Conservation (phyloP, 1,140 invertebrate genomes). For the Euglossa dilemma region DNA sequence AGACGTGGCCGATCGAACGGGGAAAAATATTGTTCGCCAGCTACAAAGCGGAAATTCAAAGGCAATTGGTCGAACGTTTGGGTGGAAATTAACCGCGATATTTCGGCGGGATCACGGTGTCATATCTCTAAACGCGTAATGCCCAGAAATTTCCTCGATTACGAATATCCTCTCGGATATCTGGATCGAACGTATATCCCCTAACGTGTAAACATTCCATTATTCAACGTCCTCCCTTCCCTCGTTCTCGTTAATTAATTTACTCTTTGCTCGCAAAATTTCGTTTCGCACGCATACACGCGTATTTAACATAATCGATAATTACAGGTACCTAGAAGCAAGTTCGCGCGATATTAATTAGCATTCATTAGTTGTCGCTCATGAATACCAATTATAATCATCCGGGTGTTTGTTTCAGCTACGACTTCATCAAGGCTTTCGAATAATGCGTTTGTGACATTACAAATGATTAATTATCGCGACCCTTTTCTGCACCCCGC, state of each 20-base stretch:
- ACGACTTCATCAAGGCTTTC: background rate
- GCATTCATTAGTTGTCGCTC: conserved; percentile 16
- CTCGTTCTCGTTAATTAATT: conserved; percentile 20
- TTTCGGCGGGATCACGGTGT: background rate
- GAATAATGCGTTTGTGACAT: background rate
- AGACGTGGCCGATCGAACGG: no score
- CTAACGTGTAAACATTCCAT: background rate
- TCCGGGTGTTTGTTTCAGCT: background rate
- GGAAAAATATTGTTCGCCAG: no score
- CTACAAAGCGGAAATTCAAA: background rate
- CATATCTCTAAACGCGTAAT: background rate
- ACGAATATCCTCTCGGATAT: background rate
- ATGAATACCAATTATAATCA: conserved; percentile 2
- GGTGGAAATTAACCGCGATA: background rate
- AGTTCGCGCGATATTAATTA: conserved; percentile 22
- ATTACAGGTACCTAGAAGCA: background rate
- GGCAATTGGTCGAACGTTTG: background rate
- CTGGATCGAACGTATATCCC: no score
- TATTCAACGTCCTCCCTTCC: background rate
- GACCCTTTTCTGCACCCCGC: no score
- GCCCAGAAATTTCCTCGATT: background rate
- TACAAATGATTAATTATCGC: background rate
- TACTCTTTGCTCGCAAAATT: background rate
- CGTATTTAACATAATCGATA: conserved; percentile 34
- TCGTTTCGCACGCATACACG: background rate